These are phyloP conservation scores for Tetranychus truncatus DNA, from an alignment of 2,888 invertebrate genomes.

Conservation along the genomic window DNA sequence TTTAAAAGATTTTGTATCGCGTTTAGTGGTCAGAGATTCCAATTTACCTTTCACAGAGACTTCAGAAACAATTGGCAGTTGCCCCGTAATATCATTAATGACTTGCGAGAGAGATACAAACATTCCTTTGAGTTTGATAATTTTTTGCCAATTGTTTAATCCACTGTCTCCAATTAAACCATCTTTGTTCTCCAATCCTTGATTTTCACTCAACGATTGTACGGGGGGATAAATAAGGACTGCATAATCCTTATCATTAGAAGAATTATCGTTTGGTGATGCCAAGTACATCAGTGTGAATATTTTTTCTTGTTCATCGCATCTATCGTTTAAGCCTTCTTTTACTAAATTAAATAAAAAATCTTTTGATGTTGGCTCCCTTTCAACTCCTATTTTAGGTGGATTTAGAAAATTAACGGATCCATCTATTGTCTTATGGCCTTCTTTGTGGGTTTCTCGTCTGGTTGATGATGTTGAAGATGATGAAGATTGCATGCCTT, in stretches of 20 bases:
- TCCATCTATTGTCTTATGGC: not conserved
- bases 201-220: not conserved
- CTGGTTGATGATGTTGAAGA: not conserved
- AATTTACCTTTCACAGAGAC: conserved; percentile 4
- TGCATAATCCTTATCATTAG: conserved; percentile 10
- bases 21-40: not conserved
- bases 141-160: not conserved
- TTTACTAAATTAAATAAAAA: conserved; percentile 13
- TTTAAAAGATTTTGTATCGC: not conserved
- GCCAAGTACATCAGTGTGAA: conserved; percentile 15
- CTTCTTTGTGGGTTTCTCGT: not conserved
- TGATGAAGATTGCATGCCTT: not conserved
- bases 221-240: conserved; percentile 8
- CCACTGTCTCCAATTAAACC: not conserved
- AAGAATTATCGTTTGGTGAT: conserved; percentile 14
- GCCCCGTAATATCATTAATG: conserved; percentile 16
- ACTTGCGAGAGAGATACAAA: conserved; percentile 18
- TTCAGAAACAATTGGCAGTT: conserved; percentile 10
- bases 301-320: not conserved
- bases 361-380: not conserved
- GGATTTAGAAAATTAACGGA: not conserved
- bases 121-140: conserved; percentile 19
- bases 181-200: not conserved
- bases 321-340: not conserved
- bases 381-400: not conserved